These are phyloP conservation scores for Copidosoma floridanum DNA, from an alignment of 1,140 invertebrate genomes.

Conservation along the genomic window DNA sequence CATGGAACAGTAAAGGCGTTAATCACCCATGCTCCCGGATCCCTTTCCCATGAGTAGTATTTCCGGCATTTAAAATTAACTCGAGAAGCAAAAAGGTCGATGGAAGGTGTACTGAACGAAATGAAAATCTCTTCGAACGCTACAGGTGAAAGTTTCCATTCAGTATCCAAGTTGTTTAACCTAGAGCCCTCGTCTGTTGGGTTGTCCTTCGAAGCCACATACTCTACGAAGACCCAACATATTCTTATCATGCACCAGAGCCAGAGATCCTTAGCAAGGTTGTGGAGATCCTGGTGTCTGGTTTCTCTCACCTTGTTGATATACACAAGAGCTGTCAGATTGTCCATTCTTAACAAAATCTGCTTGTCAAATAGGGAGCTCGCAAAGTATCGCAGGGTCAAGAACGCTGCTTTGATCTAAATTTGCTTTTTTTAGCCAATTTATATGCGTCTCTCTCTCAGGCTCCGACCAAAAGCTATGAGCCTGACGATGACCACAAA, in stretches of 20 bases:
- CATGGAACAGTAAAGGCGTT: slow-evolving; percentile 31
- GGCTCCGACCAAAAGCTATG: slow-evolving; percentile 35
- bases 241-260: neutral
- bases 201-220: slow-evolving; percentile 42
- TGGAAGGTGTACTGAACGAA: neutral
- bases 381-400: slow-evolving; percentile 43
- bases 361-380: slow-evolving; percentile 32
- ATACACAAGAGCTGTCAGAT: no score
- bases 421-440: slow-evolving; percentile 50
- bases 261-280: slow-evolving; percentile 22
- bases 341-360: no score
- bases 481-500: slow-evolving; percentile 29
- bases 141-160: slow-evolving; percentile 13
- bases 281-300: slow-evolving; percentile 34
- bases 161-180: slow-evolving; percentile 18
- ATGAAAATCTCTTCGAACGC: slow-evolving; percentile 12
- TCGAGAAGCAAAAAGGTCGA: slow-evolving; percentile 15
- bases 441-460: slow-evolving; percentile 36
- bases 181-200: slow-evolving; percentile 31
- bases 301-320: slow-evolving; percentile 42
- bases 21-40: slow-evolving; percentile 19
- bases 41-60: slow-evolving; percentile 23
- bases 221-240: slow-evolving; percentile 20
- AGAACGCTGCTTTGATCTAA: slow-evolving; percentile 38
- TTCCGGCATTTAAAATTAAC: slow-evolving; percentile 12